These are phyloP conservation scores for Amphipyra berbera DNA, from an alignment of 2,888 invertebrate genomes.

Conservation along the genomic window DNA sequence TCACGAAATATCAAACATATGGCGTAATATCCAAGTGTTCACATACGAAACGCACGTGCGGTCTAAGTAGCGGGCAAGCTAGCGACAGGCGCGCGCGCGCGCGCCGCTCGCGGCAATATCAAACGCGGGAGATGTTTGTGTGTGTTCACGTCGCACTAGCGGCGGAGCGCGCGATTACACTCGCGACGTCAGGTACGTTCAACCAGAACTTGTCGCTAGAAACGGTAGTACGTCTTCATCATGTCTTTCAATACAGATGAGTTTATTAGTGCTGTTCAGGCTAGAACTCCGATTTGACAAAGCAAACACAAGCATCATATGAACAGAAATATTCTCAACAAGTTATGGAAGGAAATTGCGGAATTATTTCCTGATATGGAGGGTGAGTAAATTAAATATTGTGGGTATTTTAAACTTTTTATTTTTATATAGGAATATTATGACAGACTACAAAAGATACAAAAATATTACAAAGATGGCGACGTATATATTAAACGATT, in stretches of 20 bases:
- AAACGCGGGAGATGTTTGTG: slow-evolving; percentile 51
- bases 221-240: slow-evolving; percentile 33
- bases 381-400: slow-evolving; percentile 41
- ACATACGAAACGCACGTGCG: neutral
- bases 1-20: slow-evolving; percentile 57
- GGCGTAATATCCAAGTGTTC: slow-evolving; percentile 45
- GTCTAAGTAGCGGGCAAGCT: slow-evolving; percentile 52
- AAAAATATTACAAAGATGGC: slow-evolving; percentile 32
- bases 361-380: slow-evolving; percentile 51
- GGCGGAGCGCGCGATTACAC: slow-evolving; percentile 41
- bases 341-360: slow-evolving; percentile 53
- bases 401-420: slow-evolving; percentile 48
- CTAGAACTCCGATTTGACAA: slow-evolving; percentile 37
- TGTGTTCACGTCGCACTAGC: slow-evolving; percentile 49
- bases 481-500: slow-evolving; percentile 50
- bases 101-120: slow-evolving; percentile 50
- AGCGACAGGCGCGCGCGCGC: slow-evolving; percentile 38
- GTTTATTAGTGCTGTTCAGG: slow-evolving; percentile 45
- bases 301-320: slow-evolving; percentile 50
- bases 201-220: slow-evolving; percentile 36
- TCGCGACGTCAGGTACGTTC: slow-evolving; percentile 48
- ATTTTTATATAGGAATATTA: slow-evolving; percentile 23
- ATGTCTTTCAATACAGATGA: slow-evolving; percentile 45
- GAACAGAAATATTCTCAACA: slow-evolving; percentile 50
- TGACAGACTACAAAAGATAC: slow-evolving; percentile 38